Base-by-base conservation (phyloP, 2,888 invertebrate genomes). In the Aphidoletes aphidimyza region DNA sequence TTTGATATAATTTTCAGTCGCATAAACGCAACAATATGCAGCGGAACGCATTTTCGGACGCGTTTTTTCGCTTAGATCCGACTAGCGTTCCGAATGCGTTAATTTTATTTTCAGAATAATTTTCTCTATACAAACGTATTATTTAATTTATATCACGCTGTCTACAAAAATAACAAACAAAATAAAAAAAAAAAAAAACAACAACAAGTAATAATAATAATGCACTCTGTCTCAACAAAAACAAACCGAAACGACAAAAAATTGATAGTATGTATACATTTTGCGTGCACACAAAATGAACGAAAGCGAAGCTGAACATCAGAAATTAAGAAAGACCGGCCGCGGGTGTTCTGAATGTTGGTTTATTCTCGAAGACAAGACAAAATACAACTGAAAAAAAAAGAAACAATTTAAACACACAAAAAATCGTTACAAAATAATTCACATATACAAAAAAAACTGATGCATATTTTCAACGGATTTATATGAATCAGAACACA, bases 31-130 rank as follows among this genome's bases (percentile, higher is more conserved):
- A 90, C 89, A 89, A 89, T 89, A 90, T 90, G 90, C 90, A 90
- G 89, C 90, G 90, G 89, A 90, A 90, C 89, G 90, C 89, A 89
- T 90, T 89, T 90, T 90, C 90, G 90, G 90, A 90, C 89, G 90
- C 90, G 89, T 88, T 89, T 89, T 89, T 88, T 89, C 89, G 89
- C 89, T 89, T 90, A 90, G 89, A 89, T 89, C 88, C 89, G 89
- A 86, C 83, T 85, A 83, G 85, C 81, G 81, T 84, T 84, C 83
- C 45, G 39, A 83, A 81, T 81, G 81, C 81, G 81, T 81, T 81
- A 81, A 69, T 81, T 81, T 81, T 81, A 81, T 81, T 81, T 81
- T 81, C 81, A 81, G 81, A 37, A 81, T 81, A 81, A 81, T 81
- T 81, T 81, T 81, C 37, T 81, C 81, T 36, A 36, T 37, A 69